Conservation (phyloP, 2,797 vertebrate species). For the Anguilla marmorata region DNA sequence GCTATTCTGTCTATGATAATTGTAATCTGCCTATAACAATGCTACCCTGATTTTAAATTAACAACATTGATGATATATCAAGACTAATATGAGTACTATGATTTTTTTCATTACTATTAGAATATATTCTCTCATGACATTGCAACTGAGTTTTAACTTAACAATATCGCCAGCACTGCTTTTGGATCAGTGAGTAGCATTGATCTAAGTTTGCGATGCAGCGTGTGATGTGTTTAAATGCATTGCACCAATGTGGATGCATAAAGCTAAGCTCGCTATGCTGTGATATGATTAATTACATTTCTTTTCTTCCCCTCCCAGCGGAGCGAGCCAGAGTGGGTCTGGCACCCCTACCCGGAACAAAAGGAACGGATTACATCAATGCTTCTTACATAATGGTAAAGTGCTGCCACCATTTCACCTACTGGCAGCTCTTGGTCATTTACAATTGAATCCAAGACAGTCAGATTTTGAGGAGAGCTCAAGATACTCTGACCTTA, state of each 20-base stretch:
- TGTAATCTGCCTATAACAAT: no score
- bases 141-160: no score
- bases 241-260: background rate
- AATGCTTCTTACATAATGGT: slow-evolving; percentile 99
- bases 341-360: slow-evolving; percentile 92
- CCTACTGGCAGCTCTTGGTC: slow-evolving; percentile 47
- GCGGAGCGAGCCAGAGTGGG: slow-evolving; percentile 95
- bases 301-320: slow-evolving; percentile 54
- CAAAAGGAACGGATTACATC: slow-evolving; percentile 99
- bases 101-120: no score
- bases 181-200: background rate
- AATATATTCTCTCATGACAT: no score
- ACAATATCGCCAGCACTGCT: no score
- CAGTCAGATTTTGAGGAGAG: background rate
- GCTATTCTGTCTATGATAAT: no score
- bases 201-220: background rate
- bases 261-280: no score
- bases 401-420: background rate
- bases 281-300: background rate
- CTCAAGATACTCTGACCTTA: background rate
- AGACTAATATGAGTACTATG: no score
- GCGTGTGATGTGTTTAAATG: background rate
- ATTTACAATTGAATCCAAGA: slow-evolving; percentile 7
- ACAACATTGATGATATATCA: no score
- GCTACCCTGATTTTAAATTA: no score